A percentile compares a stretch with the other conserved stretches of the same genome.
Conservation (phyloP, 35 echinoderm and acorn worm genomes). For the Amphiura filiformis region DNA sequence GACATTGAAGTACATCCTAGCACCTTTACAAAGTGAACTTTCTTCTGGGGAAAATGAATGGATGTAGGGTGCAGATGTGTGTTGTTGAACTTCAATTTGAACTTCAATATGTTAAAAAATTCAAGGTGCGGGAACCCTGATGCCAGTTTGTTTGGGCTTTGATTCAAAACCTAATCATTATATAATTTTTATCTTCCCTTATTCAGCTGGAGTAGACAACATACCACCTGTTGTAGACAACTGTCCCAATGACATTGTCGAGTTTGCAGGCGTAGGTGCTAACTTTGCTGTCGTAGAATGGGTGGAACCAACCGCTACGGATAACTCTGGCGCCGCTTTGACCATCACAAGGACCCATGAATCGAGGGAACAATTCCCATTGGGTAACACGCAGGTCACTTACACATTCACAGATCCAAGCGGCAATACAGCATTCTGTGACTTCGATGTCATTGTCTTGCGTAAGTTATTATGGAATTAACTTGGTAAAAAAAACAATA, state of each 20-base stretch:
- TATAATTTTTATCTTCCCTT: too few relatives aligned
- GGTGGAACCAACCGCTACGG: constrained; percentile 26
- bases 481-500: too few relatives aligned
- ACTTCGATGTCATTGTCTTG: constrained; percentile 42
- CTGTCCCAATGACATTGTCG: constrained; percentile 32
- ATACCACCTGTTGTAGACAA: constrained; percentile 6
- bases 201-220: constrained; percentile 17
- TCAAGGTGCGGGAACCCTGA: too few relatives aligned
- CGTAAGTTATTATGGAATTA: too few relatives aligned
- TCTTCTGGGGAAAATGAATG: too few relatives aligned
- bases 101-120: too few relatives aligned
- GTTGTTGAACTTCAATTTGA: too few relatives aligned
- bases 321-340: constrained; percentile 25
- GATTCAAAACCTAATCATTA: too few relatives aligned
- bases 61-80: too few relatives aligned
- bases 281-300: constrained; percentile 28
- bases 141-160: too few relatives aligned
- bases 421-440: constrained; percentile 52
- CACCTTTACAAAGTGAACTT: too few relatives aligned
- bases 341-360: constrained; percentile 23
- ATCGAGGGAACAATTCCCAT: constrained; percentile 17
- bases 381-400: constrained; percentile 48
- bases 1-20: too few relatives aligned
- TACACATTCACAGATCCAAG: constrained; percentile 53
- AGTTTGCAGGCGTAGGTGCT: background rate